Evolutionary conservation across 2,888 invertebrate species (phyloP).

Genomic region (Drosophila affinis): DNA sequence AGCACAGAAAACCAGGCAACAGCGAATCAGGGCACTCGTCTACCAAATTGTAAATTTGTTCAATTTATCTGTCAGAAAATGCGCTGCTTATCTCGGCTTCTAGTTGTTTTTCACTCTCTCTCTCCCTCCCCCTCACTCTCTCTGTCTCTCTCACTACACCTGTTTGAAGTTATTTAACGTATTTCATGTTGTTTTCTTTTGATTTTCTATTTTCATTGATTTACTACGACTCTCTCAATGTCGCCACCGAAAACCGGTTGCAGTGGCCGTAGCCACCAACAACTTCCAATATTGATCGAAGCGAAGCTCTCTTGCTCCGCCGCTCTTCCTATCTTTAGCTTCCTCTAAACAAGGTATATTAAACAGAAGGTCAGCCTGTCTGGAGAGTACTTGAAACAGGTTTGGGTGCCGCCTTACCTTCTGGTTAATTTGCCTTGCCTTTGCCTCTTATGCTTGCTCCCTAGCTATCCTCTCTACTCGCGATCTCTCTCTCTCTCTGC

Average conservation of each 20-base stretch:
- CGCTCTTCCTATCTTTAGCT: conserved; percentile 8
- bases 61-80: conserved; percentile 34
- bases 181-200: conserved; percentile 44
- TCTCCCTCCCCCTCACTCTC: conserved; percentile 9
- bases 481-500: conserved; percentile 22
- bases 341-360: not conserved
- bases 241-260: conserved; percentile 63
- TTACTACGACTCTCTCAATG: conserved; percentile 58
- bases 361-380: not conserved
- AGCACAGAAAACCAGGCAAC: conserved; percentile 18
- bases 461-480: conserved; percentile 11
- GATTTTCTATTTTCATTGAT: conserved; percentile 55
- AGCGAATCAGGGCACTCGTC: conserved; percentile 17
- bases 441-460: not conserved
- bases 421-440: not conserved
- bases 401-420: not conserved
- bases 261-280: conserved; percentile 26
- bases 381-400: not conserved
- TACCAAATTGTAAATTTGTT: conserved; percentile 30
- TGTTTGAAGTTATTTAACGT: conserved; percentile 74
- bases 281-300: conserved; percentile 28
- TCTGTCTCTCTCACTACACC: conserved; percentile 46
- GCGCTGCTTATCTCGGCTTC: conserved; percentile 29
- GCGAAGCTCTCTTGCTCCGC: conserved; percentile 16
- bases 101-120: conserved; percentile 33